Evolutionary conservation across 2,888 invertebrate genomes (phyloP), one percentile per base, ranked within the genome.

Genomic region (Torymus tubicola): DNA sequence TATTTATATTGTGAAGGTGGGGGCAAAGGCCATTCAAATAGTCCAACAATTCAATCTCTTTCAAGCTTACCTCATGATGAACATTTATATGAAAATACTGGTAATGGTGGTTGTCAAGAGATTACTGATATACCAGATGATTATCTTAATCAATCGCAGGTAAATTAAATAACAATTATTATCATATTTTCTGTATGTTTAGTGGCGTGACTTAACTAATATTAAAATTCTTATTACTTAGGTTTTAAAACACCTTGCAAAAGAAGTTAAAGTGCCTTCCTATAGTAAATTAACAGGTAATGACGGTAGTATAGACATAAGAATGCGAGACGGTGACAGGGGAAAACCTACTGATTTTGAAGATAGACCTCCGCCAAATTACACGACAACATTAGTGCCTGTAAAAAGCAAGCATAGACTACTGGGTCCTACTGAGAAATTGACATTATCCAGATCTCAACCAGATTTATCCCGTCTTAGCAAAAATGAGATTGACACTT

Each of bases 121-220:
- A 95, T 96, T 86, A 95, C 95, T 0, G 96, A 96, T 90, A 96
- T 96, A 87, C 96, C 96, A 0, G 96, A 96, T 87, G 96, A 96
- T 91, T 96, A 96, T 87, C 92, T 96, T 16, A 96, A 94, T 90
- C 96, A 96, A 87, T 96, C 96, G 2, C 96, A 96, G 83, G 92
- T 92, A 83, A 8, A 14, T 78, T 75, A 74, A 55, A 53, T 10
- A 21, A 63, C 72, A 5, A 21, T 68, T 64, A 72, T 24, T 42
- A 42, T 42, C 5, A 42, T 8, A 42, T 42, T 42, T 42, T 42
- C 42, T 42, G 1, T 8, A 42, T 42, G 42, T 42, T 42, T 8
- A 42, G 8, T 42, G 8, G 42, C 42, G 5, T 5, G 8, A 42
- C 42, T 42, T 8, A 42, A 42, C 42, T 42, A 42, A 42, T 42